These are phyloP conservation scores for Triplophysa tibetana DNA, from an alignment of 2,113 vertebrate species.

Conservation along the genomic window DNA sequence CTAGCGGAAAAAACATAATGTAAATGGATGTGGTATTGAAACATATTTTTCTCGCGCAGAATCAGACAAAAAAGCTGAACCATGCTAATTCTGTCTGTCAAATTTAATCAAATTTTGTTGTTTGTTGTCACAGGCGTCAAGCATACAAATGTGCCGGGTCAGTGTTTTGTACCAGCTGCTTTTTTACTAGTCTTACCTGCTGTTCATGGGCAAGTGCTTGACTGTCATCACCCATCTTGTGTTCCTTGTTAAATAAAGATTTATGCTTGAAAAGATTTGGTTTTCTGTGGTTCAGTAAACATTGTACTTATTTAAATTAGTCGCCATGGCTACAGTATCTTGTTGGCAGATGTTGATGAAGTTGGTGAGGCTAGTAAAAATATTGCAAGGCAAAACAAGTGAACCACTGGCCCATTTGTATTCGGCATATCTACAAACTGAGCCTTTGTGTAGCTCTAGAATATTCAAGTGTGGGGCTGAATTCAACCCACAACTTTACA, in stretches of 20 bases:
- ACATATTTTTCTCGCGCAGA: not conserved
- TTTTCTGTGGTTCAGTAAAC: too few relatives aligned
- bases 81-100: not conserved
- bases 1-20: not conserved
- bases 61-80: not conserved
- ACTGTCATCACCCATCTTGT: too few relatives aligned
- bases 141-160: too few relatives aligned
- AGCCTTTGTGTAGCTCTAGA: not conserved
- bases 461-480: conserved; percentile 6
- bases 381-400: not conserved
- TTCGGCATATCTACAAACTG: not conserved
- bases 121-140: not conserved
- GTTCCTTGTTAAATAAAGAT: too few relatives aligned
- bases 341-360: too few relatives aligned
- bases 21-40: not conserved
- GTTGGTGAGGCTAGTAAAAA: not conserved
- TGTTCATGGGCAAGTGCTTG: too few relatives aligned
- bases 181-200: too few relatives aligned
- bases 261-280: too few relatives aligned
- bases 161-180: too few relatives aligned
- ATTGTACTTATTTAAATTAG: too few relatives aligned
- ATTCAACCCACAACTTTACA: not conserved
- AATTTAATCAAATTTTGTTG: not conserved
- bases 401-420: not conserved
- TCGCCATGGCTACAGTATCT: too few relatives aligned